phyloP scores from a whole-genome alignment of 2,113 vertebrate genomes.

The Thalassarche chlororhynchos region DNA sequence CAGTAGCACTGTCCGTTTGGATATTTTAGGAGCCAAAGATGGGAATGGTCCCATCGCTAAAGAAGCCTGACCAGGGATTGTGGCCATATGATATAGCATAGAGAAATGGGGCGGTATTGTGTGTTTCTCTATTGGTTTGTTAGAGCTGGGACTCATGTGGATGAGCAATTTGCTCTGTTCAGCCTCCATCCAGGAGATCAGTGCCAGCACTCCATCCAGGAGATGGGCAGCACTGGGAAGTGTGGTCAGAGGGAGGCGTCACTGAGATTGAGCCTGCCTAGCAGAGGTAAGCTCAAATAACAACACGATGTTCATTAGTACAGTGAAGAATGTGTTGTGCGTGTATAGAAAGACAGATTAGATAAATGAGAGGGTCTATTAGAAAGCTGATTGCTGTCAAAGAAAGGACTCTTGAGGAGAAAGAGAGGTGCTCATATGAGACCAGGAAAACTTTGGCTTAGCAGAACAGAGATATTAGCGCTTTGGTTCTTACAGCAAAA shows the following conservation, averaged over 20 bases:
- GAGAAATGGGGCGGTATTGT: background rate
- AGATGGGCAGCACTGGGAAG: background rate
- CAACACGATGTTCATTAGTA: background rate
- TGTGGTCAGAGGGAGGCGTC: background rate
- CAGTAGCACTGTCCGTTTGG: background rate
- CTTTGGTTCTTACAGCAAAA: background rate
- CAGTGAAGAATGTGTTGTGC: background rate
- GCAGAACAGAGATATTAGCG: background rate
- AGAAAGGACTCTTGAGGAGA: background rate
- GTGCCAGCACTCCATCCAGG: background rate
- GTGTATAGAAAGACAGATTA: background rate
- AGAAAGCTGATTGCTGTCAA: background rate
- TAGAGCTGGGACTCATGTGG: background rate
- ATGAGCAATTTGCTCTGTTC: background rate
- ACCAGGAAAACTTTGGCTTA: background rate
- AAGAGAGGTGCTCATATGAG: background rate
- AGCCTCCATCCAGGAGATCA: background rate
- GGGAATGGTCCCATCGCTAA: background rate
- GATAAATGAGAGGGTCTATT: background rate
- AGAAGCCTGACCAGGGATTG: background rate
- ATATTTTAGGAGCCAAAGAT: background rate
- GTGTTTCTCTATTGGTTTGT: background rate
- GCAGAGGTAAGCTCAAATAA: background rate
- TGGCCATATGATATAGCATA: background rate
- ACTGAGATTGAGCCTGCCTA: background rate